These are phyloP conservation scores for Amblyjoppa fuscipennis DNA, from an alignment of 2,888 invertebrate species.

Conservation along the genomic window DNA sequence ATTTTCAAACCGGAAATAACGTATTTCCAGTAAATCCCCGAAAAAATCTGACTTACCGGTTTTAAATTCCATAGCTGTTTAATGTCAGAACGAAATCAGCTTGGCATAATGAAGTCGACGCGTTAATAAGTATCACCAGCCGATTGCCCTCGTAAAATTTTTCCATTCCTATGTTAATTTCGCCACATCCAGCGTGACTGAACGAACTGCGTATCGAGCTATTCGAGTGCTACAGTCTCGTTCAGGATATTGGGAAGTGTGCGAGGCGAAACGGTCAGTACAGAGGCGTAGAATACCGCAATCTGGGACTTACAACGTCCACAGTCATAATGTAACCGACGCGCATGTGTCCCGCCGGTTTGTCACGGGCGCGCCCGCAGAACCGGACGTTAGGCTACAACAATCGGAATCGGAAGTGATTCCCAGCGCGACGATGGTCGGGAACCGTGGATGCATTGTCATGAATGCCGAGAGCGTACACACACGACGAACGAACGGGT, in stretches of 20 bases:
- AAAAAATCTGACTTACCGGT: background rate
- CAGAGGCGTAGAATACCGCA: background rate
- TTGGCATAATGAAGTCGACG: background rate
- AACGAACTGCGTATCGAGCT: background rate
- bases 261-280: background rate
- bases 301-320: background rate
- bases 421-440: conserved; percentile 76
- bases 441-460: conserved; percentile 79
- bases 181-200: conserved; percentile 1
- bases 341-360: conserved; percentile 30
- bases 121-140: background rate
- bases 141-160: background rate
- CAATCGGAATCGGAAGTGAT: conserved; percentile 83
- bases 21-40: background rate
- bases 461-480: conserved; percentile 56
- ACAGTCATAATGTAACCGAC: background rate
- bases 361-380: conserved; percentile 72
- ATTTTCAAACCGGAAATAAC: too few species aligned
- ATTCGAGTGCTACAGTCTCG: background rate
- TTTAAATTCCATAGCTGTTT: background rate
- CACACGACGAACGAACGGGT: conserved; percentile 56
- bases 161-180: background rate
- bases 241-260: conserved; percentile 26
- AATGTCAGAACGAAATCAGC: background rate
- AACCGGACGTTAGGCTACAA: conserved; percentile 77